Conservation (phyloP, 2,888 invertebrate genomes). For the Thymelicus sylvestris region DNA sequence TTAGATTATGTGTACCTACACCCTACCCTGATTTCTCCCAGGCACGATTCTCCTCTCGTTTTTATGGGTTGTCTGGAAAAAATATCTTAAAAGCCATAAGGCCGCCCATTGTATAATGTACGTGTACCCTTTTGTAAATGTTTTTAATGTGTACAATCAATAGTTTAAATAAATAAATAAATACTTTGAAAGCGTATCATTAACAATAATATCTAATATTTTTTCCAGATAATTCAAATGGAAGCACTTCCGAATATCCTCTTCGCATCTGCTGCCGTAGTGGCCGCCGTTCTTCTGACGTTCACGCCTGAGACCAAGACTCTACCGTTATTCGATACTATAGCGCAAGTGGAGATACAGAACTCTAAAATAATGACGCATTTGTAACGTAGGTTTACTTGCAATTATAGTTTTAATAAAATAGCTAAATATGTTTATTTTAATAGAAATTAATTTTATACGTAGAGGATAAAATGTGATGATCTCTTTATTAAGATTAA, state of each 20-base stretch:
- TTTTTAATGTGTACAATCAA: too few species aligned
- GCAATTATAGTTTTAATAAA: neutral
- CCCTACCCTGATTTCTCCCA: too few species aligned
- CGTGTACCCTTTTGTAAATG: too few species aligned
- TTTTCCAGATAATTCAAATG: slow-evolving; percentile 58
- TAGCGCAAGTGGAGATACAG: slow-evolving; percentile 64
- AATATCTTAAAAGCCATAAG: too few species aligned
- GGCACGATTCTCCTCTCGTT: too few species aligned
- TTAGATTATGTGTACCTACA: too few species aligned
- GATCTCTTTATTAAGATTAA: too few species aligned
- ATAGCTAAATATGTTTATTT: neutral
- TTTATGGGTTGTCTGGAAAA: too few species aligned
- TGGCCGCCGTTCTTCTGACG: slow-evolving; percentile 56
- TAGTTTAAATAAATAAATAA: too few species aligned
- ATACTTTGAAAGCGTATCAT: neutral
- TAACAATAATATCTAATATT: slow-evolving; percentile 28
- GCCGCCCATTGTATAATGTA: too few species aligned
- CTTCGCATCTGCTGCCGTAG: slow-evolving; percentile 60
- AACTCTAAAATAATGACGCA: slow-evolving; percentile 53
- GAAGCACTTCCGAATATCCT: slow-evolving; percentile 62
- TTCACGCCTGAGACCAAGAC: slow-evolving; percentile 71
- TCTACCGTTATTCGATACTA: slow-evolving; percentile 69
- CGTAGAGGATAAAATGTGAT: too few species aligned
- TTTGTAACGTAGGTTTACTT: slow-evolving; percentile 41
- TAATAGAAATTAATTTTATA: too few species aligned